phyloP scores from a whole-genome alignment of 2,888 invertebrate species.

The Agriopis marginaria region DNA sequence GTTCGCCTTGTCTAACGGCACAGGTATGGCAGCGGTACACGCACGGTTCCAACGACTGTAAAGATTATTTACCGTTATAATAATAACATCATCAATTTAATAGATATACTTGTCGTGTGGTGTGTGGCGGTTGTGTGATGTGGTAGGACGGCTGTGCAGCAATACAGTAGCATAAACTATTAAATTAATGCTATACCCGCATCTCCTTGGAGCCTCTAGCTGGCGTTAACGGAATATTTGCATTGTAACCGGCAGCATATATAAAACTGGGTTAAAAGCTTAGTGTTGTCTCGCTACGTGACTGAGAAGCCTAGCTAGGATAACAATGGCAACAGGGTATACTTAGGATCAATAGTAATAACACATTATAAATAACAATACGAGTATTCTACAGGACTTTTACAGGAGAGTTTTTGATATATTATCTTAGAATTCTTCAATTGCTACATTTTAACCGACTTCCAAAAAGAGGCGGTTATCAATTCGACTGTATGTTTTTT shows the following conservation, averaged over 20 bases:
- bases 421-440: no score
- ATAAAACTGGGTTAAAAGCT: constrained; percentile 76
- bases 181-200: constrained; percentile 48
- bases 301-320: constrained; percentile 45
- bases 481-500: no score
- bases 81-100: constrained; percentile 47
- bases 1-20: constrained; percentile 41
- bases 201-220: constrained; percentile 31
- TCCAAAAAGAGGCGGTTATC: no score
- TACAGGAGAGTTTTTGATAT: not conserved
- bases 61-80: constrained; percentile 48
- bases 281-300: constrained; percentile 61
- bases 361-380: not conserved
- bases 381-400: not conserved
- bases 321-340: constrained; percentile 45
- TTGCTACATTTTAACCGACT: no score
- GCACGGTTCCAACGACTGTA: constrained; percentile 42
- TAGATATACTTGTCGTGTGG: constrained; percentile 40
- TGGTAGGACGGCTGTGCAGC: constrained; percentile 24
- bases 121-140: constrained; percentile 6
- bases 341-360: not conserved
- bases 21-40: constrained; percentile 35
- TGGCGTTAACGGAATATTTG: constrained; percentile 68
- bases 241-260: constrained; percentile 55
- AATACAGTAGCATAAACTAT: constrained; percentile 14